Evolutionary conservation across 1,140 invertebrate species (phyloP), one percentile per base, ranked within the genome.

Genomic region (Diprion similis): DNA sequence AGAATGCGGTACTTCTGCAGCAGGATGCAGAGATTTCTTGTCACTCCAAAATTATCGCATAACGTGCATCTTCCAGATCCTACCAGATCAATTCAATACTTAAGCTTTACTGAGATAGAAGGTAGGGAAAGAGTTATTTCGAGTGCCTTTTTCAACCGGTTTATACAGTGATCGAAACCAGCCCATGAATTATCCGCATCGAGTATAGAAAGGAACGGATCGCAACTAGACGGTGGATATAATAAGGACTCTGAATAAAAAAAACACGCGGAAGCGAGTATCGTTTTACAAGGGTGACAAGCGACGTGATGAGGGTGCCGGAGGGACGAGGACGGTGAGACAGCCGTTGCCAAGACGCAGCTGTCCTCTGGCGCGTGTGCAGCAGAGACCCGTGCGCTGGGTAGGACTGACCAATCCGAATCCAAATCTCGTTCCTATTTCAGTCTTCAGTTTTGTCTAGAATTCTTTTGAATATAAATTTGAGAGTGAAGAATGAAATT

Each of bases 191-290:
- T 37, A 17, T 59, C 4, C 51, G 24, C 24, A 37, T 37, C 24
- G 51, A 4, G 51, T 13, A 59, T 4, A 59, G 51, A 59, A 59
- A 17, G n/a, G 4, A 4, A 59, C 11, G 51, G 9, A 11, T 6
- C 51, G 51, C n/a, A 15, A 13, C 3, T 13, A 3, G 51, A 59
- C 11, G 51, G 51, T 13, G 51, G 51, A 59, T 37, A 37, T 37
- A 37, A 37, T 37, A 37, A 11, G 51, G 51, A 17, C 51, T 17
- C 11, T 15, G 51, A 17, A 17, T 59, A 13, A 15, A 17, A 59
- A 46, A 71, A 72, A 78, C 76, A 82, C 74, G 66, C 78, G 81
- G 83, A 84, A 84, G 78, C 71, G 72, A 74, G 77, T 80, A 82
- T 84, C 82, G 71, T 18, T 72, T 84, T 82, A 83, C 79, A 73